These are phyloP conservation scores for Motacilla tschutschensis DNA, from an alignment of 2,113 vertebrate genomes.

Conservation along the genomic window DNA sequence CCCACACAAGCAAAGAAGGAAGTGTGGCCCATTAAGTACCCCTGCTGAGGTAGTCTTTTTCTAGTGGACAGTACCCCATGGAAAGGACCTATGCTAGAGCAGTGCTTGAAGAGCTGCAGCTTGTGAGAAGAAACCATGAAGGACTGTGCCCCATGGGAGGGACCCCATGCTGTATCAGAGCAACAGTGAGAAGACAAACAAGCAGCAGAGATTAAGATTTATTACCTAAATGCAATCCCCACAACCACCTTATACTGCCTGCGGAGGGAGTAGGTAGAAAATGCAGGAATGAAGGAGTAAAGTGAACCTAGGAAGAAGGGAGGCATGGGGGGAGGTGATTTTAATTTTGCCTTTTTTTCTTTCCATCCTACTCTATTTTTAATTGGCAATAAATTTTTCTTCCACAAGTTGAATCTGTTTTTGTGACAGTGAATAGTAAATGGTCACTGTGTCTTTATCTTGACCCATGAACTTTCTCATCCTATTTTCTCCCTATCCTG, in stretches of 20 bases:
- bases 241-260: fast-evolving
- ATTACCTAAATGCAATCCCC: not conserved
- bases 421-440: not conserved
- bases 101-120: not conserved
- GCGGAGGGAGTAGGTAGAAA: not conserved
- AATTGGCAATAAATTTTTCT: not conserved
- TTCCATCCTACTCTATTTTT: not conserved
- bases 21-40: not conserved
- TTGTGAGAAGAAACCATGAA: not conserved
- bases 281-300: not conserved
- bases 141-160: not conserved
- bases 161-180: not conserved
- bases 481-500: not conserved
- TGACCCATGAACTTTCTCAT: not conserved
- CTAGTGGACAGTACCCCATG: too few relatives aligned
- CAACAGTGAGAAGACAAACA: not conserved
- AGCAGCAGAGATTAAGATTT: not conserved
- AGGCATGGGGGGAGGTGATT: not conserved
- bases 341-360: not conserved
- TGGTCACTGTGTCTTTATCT: not conserved
- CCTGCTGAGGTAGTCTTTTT: not conserved
- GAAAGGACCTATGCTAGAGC: not conserved
- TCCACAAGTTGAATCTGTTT: not conserved
- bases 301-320: not conserved
- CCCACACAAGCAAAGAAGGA: not conserved